A percentile compares a stretch with the other conserved stretches of the same genome.
Conservation (phyloP, 2,797 vertebrate genomes). For the Columba guinea region DNA sequence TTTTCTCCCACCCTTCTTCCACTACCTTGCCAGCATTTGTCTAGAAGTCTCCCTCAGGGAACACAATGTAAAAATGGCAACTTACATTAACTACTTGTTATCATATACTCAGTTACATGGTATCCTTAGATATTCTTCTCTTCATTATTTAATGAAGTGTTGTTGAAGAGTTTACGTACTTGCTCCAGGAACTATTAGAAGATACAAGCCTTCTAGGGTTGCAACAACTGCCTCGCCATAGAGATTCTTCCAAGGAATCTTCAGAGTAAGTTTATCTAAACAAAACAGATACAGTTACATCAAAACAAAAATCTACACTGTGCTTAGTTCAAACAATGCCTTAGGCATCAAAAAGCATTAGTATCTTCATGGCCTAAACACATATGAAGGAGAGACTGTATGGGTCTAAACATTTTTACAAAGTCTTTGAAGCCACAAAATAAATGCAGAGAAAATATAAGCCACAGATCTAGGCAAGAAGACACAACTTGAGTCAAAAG, state of each 20-base stretch:
- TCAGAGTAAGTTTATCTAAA: conserved; percentile 92
- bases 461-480: background rate
- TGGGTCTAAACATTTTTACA: background rate
- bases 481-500: background rate
- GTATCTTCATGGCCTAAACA: background rate
- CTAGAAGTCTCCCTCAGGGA: background rate
- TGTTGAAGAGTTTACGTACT: conserved; percentile 80
- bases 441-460: background rate
- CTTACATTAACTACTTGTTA: background rate
- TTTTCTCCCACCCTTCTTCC: background rate
- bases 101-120: background rate
- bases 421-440: background rate
- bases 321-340: background rate
- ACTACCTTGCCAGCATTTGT: background rate
- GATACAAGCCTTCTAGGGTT: conserved; percentile 91
- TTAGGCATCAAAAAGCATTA: background rate
- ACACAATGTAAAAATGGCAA: background rate
- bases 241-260: conserved; percentile 99
- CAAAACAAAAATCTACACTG: background rate
- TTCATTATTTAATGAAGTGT: background rate
- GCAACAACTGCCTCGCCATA: conserved; percentile 95
- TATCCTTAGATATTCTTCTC: background rate
- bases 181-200: conserved; percentile 93
- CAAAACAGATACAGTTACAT: conserved; percentile 39
- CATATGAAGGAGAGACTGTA: background rate